Base-by-base conservation (phyloP, 2,888 invertebrate genomes). In the Lymantria monacha region DNA sequence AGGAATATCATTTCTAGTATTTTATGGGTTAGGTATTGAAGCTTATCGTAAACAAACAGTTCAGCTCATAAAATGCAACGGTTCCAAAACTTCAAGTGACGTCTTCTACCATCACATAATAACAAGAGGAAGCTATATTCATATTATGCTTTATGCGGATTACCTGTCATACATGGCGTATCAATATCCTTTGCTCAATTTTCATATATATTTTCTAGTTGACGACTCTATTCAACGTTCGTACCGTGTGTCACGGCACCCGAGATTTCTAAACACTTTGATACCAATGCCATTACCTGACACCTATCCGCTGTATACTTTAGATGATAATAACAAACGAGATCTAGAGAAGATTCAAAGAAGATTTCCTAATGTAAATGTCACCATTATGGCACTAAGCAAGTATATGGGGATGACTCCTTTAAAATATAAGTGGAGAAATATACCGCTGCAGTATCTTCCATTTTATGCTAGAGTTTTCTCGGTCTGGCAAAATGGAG, bases 401-500 rank as follows among this genome's bases (percentile, higher is more conserved):
- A 83, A 89, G 54, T 91, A 84, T 46, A 93, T 93, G 84, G 72
- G 81, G 37, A 78, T 74, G 53, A 92, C 92, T 0, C 92, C 92
- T 0, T 70, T 93, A 42, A 83, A 80, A 53, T 80, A 79, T 44
- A 85, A 81, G 46, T 93, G 93, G 93, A 83, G 74, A 53, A 74
- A 72, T 30, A 79, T 93, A 46, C 89, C 91, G n/a, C 59, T 72
- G 0, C 63, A 78, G 8, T 81, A 89, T 54, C 66, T 91, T 13
- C 66, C 89, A 14, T 93, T 93, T 66, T 92, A 93, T 41, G 79
- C 89, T 0, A 80, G 93, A 61, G 76, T 92, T 30, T 79, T 87
- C 54, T 83, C 92, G 42, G 79, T 93, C 30, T 93, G 93, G 93
- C 85, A 92, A 66, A 81, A 82, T 57, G 93, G 92, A 9, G 93